phyloP scores from a whole-genome alignment of 2,888 invertebrate genomes.

The Pimpla rufipes region DNA sequence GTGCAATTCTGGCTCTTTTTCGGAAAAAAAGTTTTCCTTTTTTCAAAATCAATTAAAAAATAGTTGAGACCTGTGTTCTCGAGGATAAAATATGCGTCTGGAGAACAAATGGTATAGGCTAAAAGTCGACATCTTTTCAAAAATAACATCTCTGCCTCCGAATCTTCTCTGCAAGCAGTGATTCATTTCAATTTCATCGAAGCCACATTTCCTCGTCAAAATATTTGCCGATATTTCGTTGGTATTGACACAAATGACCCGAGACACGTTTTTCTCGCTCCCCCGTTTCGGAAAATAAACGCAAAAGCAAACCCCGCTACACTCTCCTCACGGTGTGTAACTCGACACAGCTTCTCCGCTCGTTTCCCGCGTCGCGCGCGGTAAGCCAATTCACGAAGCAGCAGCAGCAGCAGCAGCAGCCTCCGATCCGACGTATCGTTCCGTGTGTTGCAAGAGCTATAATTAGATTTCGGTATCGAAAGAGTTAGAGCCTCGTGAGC shows the following conservation, averaged over 20 bases:
- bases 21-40: no score
- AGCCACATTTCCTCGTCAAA: background rate
- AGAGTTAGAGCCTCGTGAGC: conserved; percentile 53
- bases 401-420: background rate
- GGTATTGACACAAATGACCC: background rate
- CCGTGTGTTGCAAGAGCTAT: conserved; percentile 64
- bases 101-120: no score
- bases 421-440: conserved; percentile 47
- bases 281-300: conserved; percentile 1
- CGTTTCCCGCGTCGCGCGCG: background rate
- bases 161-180: no score
- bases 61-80: no score
- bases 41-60: conserved; percentile 3
- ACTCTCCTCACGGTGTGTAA: conserved; percentile 27
- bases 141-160: no score
- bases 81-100: no score
- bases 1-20: no score
- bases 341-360: conserved; percentile 2
- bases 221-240: background rate
- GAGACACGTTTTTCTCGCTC: background rate
- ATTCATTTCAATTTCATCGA: background rate
- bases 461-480: conserved; percentile 69
- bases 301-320: conserved; percentile 41
- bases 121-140: no score
- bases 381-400: conserved; percentile 23